These are phyloP conservation scores for Ephialtes manifestator DNA, from an alignment of 2,888 invertebrate species.

Conservation along the genomic window DNA sequence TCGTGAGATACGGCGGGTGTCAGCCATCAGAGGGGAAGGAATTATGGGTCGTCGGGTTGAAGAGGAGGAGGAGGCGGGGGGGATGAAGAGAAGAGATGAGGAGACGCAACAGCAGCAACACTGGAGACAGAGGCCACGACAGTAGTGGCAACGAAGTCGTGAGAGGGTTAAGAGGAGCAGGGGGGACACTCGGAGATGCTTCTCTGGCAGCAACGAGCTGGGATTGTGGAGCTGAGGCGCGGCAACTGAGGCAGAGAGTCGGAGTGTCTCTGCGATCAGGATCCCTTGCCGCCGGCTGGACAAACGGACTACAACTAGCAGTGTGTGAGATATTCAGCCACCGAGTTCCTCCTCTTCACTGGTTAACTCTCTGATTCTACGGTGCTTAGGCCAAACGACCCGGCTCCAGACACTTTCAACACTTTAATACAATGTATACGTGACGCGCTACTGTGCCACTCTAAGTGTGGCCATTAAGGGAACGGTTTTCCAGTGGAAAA, in stretches of 20 bases:
- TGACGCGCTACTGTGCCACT: background rate
- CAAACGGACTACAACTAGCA: conserved; percentile 50
- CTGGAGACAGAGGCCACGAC: conserved; percentile 44
- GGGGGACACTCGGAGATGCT: conserved; percentile 44
- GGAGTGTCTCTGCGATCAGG: conserved; percentile 51
- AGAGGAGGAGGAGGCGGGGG: conserved; percentile 75
- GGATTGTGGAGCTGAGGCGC: conserved; percentile 24
- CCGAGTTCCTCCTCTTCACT: conserved; percentile 32
- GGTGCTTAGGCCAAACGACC: background rate
- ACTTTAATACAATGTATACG: background rate
- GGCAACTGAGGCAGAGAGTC: conserved; percentile 36
- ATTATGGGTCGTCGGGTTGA: conserved; percentile 74
- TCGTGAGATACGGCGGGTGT: conserved; percentile 80
- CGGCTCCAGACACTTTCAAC: conserved; percentile 24
- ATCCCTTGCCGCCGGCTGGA: conserved; percentile 50
- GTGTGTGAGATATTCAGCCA: conserved; percentile 53
- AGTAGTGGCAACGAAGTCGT: conserved; percentile 54
- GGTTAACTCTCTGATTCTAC: conserved; percentile 7
- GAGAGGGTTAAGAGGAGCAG: conserved; percentile 14
- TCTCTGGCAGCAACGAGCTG: conserved; percentile 42
- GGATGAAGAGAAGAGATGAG: too few species aligned
- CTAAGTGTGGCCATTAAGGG: background rate
- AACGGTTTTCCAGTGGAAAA: too few species aligned
- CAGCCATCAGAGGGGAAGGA: conserved; percentile 73
- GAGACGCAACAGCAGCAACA: conserved; percentile 42